Percentiles rank a stretch among this genome's conserved stretches.
Evolutionary conservation across 2,113 vertebrate species (phyloP).

Genomic region (Nipponia nippon): DNA sequence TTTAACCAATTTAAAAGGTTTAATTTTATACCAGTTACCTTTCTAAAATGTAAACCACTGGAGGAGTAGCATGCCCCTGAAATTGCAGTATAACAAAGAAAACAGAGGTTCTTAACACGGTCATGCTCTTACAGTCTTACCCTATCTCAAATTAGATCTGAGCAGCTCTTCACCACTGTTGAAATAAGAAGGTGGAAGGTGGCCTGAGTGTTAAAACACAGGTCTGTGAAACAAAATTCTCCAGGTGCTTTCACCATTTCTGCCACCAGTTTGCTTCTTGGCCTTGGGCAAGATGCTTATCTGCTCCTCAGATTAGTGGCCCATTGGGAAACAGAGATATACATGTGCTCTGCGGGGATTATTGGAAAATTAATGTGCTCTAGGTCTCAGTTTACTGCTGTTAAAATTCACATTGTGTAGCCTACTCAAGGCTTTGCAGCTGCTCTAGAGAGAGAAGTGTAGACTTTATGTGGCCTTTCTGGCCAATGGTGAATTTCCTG

Average conservation of each 20-base stretch:
- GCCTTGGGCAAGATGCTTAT: conserved; percentile 40
- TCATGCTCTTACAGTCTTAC: conserved; percentile 9
- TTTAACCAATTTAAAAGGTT: neutral
- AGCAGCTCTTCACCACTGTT: neutral
- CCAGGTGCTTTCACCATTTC: neutral
- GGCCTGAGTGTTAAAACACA: neutral
- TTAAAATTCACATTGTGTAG: neutral
- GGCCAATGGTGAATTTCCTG: neutral
- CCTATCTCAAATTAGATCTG: conserved; percentile 49
- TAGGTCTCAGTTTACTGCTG: neutral
- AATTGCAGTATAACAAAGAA: neutral
- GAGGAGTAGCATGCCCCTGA: neutral
- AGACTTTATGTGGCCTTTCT: neutral
- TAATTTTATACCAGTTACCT: neutral
- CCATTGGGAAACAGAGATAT: neutral
- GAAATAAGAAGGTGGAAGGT: neutral
- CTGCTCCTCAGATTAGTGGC: neutral
- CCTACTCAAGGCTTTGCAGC: neutral
- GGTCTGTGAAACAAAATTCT: neutral
- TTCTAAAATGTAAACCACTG: neutral
- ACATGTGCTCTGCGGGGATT: neutral
- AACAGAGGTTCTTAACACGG: neutral
- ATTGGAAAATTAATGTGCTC: conserved; percentile 17
- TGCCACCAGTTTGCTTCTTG: neutral
- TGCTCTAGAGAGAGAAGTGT: neutral